Base-by-base conservation (phyloP, 2,888 invertebrate species). In the Hymenopus coronatus region DNA sequence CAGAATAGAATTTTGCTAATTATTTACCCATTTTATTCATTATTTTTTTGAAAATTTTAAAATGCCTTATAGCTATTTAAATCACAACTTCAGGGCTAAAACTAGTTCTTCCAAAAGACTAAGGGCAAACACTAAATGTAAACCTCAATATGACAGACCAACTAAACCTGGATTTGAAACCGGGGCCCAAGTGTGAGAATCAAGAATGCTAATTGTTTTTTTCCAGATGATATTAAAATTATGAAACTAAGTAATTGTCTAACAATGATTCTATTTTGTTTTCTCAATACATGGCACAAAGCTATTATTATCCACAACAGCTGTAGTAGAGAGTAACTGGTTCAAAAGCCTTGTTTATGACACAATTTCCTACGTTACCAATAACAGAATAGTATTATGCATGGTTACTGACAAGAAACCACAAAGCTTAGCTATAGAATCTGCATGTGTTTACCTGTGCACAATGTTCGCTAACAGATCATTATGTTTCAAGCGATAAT, bases 391-490 rank as follows among this genome's bases (percentile, higher is more conserved):
- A 70, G 3, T 3, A 70, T 70, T 20, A 70, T 9, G 40, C 54
- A 70, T 70, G 15, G 54, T 70, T 70, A 70, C 20, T 2, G 6
- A 25, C 20, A 70, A 40, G 20, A 70, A 70, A 70, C 20, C 54
- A 20, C 54, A 70, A 70, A 70, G 82, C n/a, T 6, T 70, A 70
- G 25, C 20, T 20, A 70, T 8, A 20, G 15, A 70, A 70, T 25
- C 6, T 54, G 0, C n/a, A 28, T 30, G 83, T 85, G 88, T 91
- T 94, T 95, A 98, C 98, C 98, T 97, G 96, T 99, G 99, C 89
- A 98, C 97, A 92, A 97, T 96, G 93, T 99, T 98, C 89, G 98
- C 97, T 85, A 99, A 95, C 84, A 98, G 95, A 93, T 99, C 98
- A 94, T 98, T 98, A 94, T 98, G 97, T 93, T 98, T 97, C 90